phyloP scores from a whole-genome alignment of 2,113 vertebrate species.

The Proterorhinus semilunaris region DNA sequence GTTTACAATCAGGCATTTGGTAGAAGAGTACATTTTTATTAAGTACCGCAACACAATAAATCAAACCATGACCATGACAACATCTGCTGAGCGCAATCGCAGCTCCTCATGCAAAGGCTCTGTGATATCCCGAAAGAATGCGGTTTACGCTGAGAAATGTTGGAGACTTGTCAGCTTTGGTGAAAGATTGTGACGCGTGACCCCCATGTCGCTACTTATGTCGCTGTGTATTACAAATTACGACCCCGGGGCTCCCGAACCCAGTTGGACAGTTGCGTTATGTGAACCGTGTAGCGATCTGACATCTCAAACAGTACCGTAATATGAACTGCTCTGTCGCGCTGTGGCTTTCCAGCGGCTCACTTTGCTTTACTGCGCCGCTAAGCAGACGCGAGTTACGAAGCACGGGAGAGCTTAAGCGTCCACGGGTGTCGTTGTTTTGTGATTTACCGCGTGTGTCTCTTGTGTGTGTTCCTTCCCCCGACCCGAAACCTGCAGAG shows the following conservation, averaged over 20 bases:
- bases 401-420: conserved; percentile 47
- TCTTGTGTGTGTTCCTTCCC: conserved; percentile 14
- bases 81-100: no score
- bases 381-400: conserved; percentile 63
- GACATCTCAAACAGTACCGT: conserved; percentile 2
- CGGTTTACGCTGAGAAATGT: background rate
- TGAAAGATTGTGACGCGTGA: conserved; percentile 6
- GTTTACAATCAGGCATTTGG: no score
- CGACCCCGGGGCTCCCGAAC: background rate
- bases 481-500: conserved; percentile 13
- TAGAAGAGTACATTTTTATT: no score
- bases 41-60: no score
- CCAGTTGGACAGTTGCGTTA: background rate
- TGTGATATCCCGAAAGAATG: background rate
- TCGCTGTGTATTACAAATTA: conserved; percentile 4
- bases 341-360: no score
- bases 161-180: background rate
- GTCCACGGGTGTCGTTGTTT: conserved; percentile 54
- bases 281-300: conserved; percentile 1
- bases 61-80: no score
- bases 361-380: conserved; percentile 14
- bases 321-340: no score
- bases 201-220: conserved; percentile 2
- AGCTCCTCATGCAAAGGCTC: no score
- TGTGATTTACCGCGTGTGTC: conserved; percentile 53